Conservation (phyloP, 2,113 vertebrate genomes). For the Seriola quinqueradiata region DNA sequence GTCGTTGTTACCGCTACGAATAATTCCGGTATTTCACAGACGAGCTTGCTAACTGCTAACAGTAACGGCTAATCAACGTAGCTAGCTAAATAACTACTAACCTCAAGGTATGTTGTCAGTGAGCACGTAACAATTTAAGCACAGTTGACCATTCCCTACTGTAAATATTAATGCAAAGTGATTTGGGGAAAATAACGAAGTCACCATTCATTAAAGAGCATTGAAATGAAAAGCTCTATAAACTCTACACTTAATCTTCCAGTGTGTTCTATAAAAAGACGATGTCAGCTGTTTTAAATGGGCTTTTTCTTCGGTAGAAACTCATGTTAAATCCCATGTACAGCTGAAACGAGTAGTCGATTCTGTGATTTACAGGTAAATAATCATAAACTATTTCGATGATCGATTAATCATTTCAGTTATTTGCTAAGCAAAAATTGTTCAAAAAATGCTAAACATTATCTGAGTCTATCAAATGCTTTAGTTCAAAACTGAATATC, state of each 20-base stretch:
- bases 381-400: no score
- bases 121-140: background rate
- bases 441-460: no score
- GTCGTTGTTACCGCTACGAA: fast-evolving
- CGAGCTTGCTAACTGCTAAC: constrained; percentile 19
- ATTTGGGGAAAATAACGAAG: fast-evolving
- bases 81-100: background rate
- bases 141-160: fast-evolving
- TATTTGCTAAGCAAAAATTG: no score
- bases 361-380: no score
- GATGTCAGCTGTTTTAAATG: no score
- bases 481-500: no score
- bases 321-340: no score
- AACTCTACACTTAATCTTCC: background rate
- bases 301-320: no score
- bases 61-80: background rate
- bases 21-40: fast-evolving
- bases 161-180: background rate
- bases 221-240: background rate
- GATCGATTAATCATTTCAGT: no score
- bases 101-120: background rate
- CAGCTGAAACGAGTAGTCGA: no score
- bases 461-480: no score
- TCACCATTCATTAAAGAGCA: background rate
- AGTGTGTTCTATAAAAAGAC: background rate